Evolutionary conservation across 2,797 vertebrate species (phyloP), one percentile per base, ranked within the genome.

Genomic region (Coendou prehensilis): DNA sequence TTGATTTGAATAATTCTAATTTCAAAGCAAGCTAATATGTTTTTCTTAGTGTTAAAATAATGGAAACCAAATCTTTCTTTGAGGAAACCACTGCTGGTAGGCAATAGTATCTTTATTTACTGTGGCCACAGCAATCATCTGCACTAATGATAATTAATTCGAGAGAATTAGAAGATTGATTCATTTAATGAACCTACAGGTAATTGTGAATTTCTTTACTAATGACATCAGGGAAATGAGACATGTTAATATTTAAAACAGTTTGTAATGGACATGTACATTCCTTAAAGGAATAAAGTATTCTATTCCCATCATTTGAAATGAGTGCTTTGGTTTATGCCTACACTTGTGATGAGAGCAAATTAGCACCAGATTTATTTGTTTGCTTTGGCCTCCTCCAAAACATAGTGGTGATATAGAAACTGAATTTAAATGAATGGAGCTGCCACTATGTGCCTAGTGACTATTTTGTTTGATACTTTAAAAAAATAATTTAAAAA

Each of bases 141-240:
- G 45, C 96, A 97, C 95, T 98, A 96, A 97, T 97, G 97, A 97
- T 97, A 97, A 97, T 98, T 98, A 98, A 97, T 97, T 98, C 97
- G 95, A 98, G 97, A 94, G 71, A 98, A 94, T 96, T 98, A 97
- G 94, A 95, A 17, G 80, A 75, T 93, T 98, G 97, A 98, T 98
- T 98, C 97, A 97, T 98, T 98, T 98, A 98, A 98, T 97, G 96
- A 98, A 97, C 61, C 91, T 94, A 86, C 20, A 95, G 94, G 96
- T 98, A 98, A 98, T 97, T 98, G 93, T 97, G 96, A 96, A 98
- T 98, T 98, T 96, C 73, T 98, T 98, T 98, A 94, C 93, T 98
- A 98, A 98, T 96, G 96, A 96, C 75, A 57, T 97, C 45, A 97
- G 97, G 96, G 95, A 98, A 98, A 98, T 97, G 92, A 98, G 96